Percentiles rank a stretch among this genome's conserved stretches.
Conservation (phyloP, 2,797 vertebrate genomes). For the Emydoidea blandingii region DNA sequence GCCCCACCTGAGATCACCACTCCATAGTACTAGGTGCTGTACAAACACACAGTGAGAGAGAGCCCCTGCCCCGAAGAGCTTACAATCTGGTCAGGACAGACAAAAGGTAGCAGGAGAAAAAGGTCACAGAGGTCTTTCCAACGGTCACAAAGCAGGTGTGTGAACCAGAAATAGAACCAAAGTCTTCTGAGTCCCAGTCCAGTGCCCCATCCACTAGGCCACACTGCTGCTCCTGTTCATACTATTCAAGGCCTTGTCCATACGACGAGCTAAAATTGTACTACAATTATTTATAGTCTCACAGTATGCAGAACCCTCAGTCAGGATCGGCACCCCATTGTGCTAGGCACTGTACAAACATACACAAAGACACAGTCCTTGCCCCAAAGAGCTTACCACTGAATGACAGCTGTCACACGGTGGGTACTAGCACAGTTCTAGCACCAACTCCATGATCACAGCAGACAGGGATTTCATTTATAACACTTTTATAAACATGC, state of each 20-base stretch:
- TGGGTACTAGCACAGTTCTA: neutral
- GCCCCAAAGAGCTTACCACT: neutral
- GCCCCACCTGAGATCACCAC: neutral
- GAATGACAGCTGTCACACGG: neutral
- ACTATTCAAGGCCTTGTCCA: accelerated
- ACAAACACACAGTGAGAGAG: neutral
- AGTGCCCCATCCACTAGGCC: accelerated
- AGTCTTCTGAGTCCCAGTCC: neutral
- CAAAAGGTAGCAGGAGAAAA: neutral
- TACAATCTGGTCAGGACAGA: neutral
- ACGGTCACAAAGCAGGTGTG: accelerated
- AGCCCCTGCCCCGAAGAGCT: neutral
- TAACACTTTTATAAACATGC: accelerated
- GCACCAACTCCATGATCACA: accelerated
- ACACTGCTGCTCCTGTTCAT: neutral
- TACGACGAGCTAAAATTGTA: neutral
- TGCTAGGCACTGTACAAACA: neutral
- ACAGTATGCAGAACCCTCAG: accelerated
- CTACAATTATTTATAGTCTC: accelerated
- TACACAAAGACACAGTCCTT: neutral
- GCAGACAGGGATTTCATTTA: neutral
- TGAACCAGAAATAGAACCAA: neutral
- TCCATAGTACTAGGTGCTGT: neutral
- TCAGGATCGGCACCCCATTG: neutral
- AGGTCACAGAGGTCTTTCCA: accelerated